Base-by-base conservation (phyloP, 2,797 vertebrate species). In the Melanotaenia nigrans region DNA sequence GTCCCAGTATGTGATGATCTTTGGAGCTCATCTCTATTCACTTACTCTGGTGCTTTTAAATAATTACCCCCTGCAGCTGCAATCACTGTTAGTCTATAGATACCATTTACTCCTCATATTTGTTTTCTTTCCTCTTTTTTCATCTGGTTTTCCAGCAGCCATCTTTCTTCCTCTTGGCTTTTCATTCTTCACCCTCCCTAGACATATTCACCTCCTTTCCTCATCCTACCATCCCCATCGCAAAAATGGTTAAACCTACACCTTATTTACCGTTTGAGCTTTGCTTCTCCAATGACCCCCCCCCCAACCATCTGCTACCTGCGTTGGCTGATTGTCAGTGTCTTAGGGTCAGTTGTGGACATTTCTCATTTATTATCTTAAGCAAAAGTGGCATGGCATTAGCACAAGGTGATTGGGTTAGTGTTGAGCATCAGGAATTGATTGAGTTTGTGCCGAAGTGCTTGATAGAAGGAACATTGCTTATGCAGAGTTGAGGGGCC, bases 361-460 rank as follows among this genome's bases (percentile, higher is more conserved):
- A 86, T 91, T 81, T 92, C 94, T 93, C 89, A 90, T 94, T 95
- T 94, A 88, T 83, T 94, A 88, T 90, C 87, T 85, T 91, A 90
- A 93, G 84, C 83, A 92, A 91, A 93, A 94, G 70, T 93, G 87
- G 91, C 86, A 93, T 35, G 61, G 68, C 89, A 79, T 93, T 93
- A 91, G 84, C 58, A 81, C 90, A 76, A 82, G 81, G 86, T 92
- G 88, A 95, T 88, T 93, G 84, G 87, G 81, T 91, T 93, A 91
- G 93, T 90, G 94, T 95, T 94, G 94, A 94, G 92, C 65, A 91
- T 90, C 90, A 75, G 88, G 84, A 92, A 85, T 81, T 90, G 90
- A 93, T 93, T 92, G 92, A 73, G 91, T 89, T 88, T 87, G 85
- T 89, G 90, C 87, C 86, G 78, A 83, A 90, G 87, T 85, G 88